Conservation (phyloP, 1,140 invertebrate genomes). For the Leptinotarsa texana region DNA sequence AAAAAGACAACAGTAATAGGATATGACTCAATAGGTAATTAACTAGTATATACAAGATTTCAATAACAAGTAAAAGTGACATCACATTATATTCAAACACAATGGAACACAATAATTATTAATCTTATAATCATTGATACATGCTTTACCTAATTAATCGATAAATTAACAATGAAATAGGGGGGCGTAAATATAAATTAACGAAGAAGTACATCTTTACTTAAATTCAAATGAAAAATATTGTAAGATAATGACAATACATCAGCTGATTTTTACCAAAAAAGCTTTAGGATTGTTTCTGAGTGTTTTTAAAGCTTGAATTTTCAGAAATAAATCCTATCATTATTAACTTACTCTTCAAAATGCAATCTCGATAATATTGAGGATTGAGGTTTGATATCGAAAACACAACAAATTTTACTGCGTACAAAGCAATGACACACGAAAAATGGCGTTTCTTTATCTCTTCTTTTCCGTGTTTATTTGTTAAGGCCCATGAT, state of each 20-base stretch:
- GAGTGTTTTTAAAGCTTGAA: too few relatives aligned
- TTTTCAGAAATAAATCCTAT: too few relatives aligned
- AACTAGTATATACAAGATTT: background rate
- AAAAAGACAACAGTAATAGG: background rate
- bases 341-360: too few relatives aligned
- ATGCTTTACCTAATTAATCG: too few relatives aligned
- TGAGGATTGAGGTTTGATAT: too few relatives aligned
- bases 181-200: conserved; percentile 6
- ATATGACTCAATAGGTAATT: background rate
- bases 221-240: background rate
- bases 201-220: background rate
- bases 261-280: conserved; percentile 17
- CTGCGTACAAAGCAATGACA: conserved; percentile 25
- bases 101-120: background rate
- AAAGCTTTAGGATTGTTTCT: background rate
- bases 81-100: conserved; percentile 1
- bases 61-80: conserved; percentile 4
- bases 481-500: background rate
- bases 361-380: too few relatives aligned
- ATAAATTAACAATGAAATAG: background rate
- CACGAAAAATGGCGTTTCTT: conserved; percentile 27
- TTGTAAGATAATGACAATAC: conserved; percentile 9
- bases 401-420: conserved; percentile 17
- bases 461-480: conserved; percentile 6
- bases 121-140: background rate